Conservation (phyloP, 2,797 vertebrate genomes). For the Rhincodon typus region DNA sequence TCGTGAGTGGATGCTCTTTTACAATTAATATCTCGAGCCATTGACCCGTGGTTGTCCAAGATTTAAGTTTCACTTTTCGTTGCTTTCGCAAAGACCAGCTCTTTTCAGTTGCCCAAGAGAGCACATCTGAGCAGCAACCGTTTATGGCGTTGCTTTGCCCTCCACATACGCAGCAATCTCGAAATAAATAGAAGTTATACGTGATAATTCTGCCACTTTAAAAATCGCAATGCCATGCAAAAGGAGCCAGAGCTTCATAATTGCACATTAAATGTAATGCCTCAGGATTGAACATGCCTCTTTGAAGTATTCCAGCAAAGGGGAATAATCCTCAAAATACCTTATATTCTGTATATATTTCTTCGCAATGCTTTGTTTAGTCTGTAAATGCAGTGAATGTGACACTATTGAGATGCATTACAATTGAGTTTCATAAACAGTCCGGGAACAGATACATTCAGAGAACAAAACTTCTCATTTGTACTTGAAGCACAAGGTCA, state of each 20-base stretch:
- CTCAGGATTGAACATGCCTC: background rate
- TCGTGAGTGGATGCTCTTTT: constrained; percentile 72
- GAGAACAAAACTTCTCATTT: constrained; percentile 15
- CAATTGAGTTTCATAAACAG: background rate
- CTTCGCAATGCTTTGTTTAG: constrained; percentile 5
- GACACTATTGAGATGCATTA: background rate
- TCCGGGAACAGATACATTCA: background rate
- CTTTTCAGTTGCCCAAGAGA: constrained; percentile 51
- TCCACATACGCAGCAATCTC: constrained; percentile 39
- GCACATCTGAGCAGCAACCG: constrained; percentile 44
- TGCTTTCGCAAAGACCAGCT: constrained; percentile 44
- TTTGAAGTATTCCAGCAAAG: constrained; percentile 7
- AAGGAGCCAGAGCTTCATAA: background rate
- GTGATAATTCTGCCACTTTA: background rate
- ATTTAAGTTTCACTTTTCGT: constrained; percentile 46
- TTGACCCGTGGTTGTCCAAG: constrained; percentile 64
- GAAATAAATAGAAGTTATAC: constrained; percentile 45
- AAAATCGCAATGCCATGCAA: background rate
- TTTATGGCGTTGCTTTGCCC: constrained; percentile 48
- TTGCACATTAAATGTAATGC: background rate
- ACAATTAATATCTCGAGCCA: constrained; percentile 64
- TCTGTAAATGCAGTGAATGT: background rate
- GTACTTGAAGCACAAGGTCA: background rate
- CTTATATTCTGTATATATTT: background rate
- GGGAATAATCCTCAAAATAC: background rate